Evolutionary conservation across 92 coral and sea anemone species (phyloP).

Genomic region (Isaurus tuberculatus): DNA sequence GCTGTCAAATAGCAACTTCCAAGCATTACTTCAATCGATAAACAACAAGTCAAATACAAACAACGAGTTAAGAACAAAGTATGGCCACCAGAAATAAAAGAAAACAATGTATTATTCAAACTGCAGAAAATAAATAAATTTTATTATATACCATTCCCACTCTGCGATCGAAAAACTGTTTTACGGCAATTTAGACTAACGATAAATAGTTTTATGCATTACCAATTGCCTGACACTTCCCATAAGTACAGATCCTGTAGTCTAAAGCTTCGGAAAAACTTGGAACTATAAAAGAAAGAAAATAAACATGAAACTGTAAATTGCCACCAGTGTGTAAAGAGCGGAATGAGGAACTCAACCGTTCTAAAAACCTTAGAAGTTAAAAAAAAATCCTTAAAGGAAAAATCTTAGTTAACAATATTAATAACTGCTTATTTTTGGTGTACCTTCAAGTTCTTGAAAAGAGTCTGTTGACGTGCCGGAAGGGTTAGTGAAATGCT

Average conservation of each 20-base stretch:
- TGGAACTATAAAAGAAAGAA: slow-evolving; percentile 59
- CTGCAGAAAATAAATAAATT: slow-evolving; percentile 6
- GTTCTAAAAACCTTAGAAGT: not conserved
- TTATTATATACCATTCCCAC: not conserved
- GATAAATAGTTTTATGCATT: not conserved
- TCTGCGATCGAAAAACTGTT: not conserved
- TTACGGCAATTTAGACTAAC: not conserved
- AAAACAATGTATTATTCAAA: slow-evolving; percentile 42
- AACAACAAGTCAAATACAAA: slow-evolving; percentile 1
- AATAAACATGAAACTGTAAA: slow-evolving; percentile 10
- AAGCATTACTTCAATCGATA: not conserved
- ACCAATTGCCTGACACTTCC: slow-evolving; percentile 88
- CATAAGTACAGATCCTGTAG: slow-evolving; percentile 76
- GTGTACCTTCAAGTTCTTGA: slow-evolving; percentile 79
- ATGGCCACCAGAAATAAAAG: slow-evolving; percentile 31
- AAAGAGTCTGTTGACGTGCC: slow-evolving; percentile 53
- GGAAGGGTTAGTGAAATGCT: slow-evolving; percentile 85
- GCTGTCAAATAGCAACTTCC: not conserved
- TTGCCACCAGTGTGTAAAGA: slow-evolving; percentile 24
- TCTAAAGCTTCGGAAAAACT: slow-evolving; percentile 82
- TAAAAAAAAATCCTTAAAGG: not conserved
- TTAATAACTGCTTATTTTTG: not conserved
- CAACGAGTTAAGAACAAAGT: slow-evolving; percentile 20
- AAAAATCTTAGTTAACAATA: not conserved
- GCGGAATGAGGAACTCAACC: not conserved